Percentiles rank a stretch among this genome's conserved stretches.
Evolutionary conservation across 2,113 vertebrate species (phyloP).

Genomic region (Tylochromis polylepis): DNA sequence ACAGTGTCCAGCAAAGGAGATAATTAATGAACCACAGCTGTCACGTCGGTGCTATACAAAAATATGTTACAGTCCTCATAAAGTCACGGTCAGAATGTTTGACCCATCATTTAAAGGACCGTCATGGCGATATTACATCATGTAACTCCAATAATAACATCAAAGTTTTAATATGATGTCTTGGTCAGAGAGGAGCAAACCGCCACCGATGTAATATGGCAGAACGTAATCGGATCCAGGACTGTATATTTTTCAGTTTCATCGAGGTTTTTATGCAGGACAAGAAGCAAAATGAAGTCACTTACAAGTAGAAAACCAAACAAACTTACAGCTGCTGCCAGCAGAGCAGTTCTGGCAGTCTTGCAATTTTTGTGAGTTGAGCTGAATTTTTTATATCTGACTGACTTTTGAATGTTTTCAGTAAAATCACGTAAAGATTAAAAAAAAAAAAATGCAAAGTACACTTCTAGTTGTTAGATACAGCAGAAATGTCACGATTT

Average conservation of each 20-base stretch:
- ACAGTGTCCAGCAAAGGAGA: conserved; percentile 9
- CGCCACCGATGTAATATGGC: background rate
- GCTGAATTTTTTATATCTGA: background rate
- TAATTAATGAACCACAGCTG: conserved; percentile 24
- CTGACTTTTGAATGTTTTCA: background rate
- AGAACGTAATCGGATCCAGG: background rate
- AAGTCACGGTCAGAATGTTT: conserved; percentile 9
- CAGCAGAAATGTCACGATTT: background rate
- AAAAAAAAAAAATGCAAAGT: background rate
- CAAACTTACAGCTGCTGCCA: background rate
- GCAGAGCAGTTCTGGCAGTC: background rate
- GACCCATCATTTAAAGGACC: background rate
- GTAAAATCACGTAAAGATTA: background rate
- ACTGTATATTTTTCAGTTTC: background rate
- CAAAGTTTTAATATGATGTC: background rate
- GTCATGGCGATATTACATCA: background rate
- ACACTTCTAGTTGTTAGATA: background rate
- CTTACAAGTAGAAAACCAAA: background rate
- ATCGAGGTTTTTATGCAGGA: background rate
- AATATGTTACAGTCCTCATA: background rate
- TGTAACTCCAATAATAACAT: background rate
- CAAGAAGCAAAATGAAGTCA: background rate
- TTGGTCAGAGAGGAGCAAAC: background rate
- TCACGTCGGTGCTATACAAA: background rate
- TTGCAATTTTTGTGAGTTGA: background rate